Conservation (phyloP, 2,797 vertebrate genomes). For the Choloepus didactylus region DNA sequence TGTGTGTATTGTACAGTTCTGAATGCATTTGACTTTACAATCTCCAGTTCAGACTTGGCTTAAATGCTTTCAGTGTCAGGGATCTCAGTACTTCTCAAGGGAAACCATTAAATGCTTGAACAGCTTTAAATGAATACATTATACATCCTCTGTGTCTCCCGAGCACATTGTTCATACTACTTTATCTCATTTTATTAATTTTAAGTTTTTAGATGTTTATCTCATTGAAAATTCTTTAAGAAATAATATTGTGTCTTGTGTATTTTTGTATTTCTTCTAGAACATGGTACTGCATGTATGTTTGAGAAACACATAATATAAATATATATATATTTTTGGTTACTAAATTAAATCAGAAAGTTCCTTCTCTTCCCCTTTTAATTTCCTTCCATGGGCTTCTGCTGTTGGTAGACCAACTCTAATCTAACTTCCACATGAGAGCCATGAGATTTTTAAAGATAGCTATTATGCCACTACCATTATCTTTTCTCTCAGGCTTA, state of each 20-base stretch:
- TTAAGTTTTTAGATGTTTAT: constrained; percentile 1
- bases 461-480: neutral
- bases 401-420: neutral
- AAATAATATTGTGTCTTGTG: neutral
- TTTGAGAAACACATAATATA: neutral
- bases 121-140: neutral
- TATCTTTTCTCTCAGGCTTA: neutral
- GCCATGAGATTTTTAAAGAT: neutral
- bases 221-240: neutral
- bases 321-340: no score
- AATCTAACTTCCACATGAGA: neutral
- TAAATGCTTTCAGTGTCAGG: neutral
- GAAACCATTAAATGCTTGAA: neutral
- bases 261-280: neutral
- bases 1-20: neutral
- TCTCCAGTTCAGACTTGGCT: neutral
- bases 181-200: neutral
- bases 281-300: neutral
- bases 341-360: neutral
- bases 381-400: neutral
- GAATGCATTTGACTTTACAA: neutral
- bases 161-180: neutral
- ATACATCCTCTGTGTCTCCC: neutral
- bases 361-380: neutral
- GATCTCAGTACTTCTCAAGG: neutral